Conservation (phyloP, 2,797 vertebrate species). For the Acridotheres tristis region DNA sequence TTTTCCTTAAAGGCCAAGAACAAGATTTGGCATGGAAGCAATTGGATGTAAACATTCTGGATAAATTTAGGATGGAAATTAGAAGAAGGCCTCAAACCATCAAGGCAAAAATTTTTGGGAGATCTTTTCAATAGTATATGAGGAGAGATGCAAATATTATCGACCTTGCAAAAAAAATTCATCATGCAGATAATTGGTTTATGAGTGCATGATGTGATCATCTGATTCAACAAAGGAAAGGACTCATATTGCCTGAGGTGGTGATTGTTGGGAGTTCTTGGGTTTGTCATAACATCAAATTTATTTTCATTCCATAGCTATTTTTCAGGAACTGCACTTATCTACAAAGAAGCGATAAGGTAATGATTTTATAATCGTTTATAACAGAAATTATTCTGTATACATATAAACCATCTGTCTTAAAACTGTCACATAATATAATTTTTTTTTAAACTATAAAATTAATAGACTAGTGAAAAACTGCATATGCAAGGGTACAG, state of each 20-base stretch:
- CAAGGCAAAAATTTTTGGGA: not conserved
- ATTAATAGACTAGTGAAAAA: not conserved
- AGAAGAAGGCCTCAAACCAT: not conserved
- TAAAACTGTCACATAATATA: not conserved
- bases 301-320: not conserved
- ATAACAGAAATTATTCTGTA: not conserved
- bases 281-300: not conserved
- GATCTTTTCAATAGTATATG: not conserved
- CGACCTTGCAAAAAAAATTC: not conserved
- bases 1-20: not conserved
- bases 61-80: not conserved
- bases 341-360: not conserved
- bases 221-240: not conserved
- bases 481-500: not conserved
- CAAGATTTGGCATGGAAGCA: not conserved
- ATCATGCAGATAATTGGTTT: not conserved
- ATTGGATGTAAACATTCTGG: not conserved
- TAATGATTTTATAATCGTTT: not conserved
- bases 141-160: not conserved
- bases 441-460: not conserved
- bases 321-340: not conserved
- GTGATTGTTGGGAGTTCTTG: not conserved
- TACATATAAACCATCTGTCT: fast-evolving
- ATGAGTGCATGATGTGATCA: not conserved
- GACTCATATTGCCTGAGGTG: fast-evolving